Evolutionary conservation across 2,888 invertebrate species (phyloP).

Genomic region (Magallana nippona): DNA sequence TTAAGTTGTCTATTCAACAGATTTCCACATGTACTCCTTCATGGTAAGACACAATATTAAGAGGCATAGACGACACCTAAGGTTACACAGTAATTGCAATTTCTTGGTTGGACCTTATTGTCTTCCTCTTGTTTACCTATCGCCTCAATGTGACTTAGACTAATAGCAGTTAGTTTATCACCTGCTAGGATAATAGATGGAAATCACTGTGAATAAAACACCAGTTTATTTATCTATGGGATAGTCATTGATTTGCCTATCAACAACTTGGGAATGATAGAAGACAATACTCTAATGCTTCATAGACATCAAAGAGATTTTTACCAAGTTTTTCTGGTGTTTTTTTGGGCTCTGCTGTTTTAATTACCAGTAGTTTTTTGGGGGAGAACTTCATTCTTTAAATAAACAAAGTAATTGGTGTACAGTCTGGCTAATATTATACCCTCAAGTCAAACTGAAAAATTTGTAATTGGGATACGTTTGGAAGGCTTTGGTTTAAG

Average conservation of each 20-base stretch:
- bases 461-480: too few relatives aligned
- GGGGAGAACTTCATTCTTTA: too few relatives aligned
- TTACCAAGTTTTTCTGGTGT: not conserved
- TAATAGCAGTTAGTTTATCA: conserved; percentile 11
- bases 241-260: not conserved
- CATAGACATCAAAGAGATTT: not conserved
- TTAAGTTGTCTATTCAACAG: not conserved
- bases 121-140: conserved; percentile 9
- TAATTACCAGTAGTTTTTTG: not conserved
- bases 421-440: too few relatives aligned
- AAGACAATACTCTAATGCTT: conserved; percentile 3
- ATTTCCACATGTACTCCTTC: not conserved
- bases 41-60: not conserved
- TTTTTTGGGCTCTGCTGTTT: not conserved
- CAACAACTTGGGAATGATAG: not conserved
- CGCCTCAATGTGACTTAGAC: not conserved
- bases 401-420: too few relatives aligned
- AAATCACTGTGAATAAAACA: not conserved
- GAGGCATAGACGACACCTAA: not conserved
- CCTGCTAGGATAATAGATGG: conserved; percentile 9
- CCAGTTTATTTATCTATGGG: conserved; percentile 1
- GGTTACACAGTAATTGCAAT: not conserved
- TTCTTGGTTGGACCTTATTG: not conserved
- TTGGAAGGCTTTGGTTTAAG: not conserved
- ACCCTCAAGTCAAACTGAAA: too few relatives aligned